Evolutionary conservation across 35 echinoderm and acorn worm genomes (phyloP).

Genomic region (Patiria miniata): DNA sequence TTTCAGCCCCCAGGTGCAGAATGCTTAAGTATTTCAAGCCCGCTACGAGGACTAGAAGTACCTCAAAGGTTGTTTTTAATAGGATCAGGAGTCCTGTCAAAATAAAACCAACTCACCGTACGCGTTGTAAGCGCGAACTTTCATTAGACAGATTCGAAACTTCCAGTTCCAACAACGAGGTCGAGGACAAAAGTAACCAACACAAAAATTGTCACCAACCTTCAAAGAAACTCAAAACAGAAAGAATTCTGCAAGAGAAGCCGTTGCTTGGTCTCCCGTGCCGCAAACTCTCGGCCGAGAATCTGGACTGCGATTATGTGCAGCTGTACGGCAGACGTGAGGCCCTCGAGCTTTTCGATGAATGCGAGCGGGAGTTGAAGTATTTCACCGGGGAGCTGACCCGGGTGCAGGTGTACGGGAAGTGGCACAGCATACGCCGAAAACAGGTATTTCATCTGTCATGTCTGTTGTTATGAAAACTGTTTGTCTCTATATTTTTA

Average conservation of each 20-base stretch:
- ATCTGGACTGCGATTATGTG: constrained; percentile 79
- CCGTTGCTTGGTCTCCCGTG: neutral
- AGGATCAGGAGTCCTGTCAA: too few species aligned
- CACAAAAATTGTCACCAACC: too few species aligned
- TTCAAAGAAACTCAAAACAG: too few species aligned
- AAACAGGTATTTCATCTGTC: constrained; percentile 57
- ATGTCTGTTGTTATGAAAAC: neutral
- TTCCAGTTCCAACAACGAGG: too few species aligned
- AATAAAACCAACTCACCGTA: too few species aligned
- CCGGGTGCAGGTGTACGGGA: constrained; percentile 72
- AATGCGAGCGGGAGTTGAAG: constrained; percentile 53
- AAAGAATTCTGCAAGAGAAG: neutral
- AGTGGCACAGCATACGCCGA: constrained; percentile 75
- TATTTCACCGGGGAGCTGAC: constrained; percentile 79
- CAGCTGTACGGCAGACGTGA: constrained; percentile 47
- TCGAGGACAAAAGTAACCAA: too few species aligned
- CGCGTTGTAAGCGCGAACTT: too few species aligned
- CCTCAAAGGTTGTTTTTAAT: too few species aligned
- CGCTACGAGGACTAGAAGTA: too few species aligned
- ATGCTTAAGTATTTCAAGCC: too few species aligned
- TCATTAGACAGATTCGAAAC: too few species aligned
- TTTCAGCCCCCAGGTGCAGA: too few species aligned
- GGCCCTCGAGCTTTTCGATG: constrained; percentile 57
- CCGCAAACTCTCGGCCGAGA: constrained; percentile 55
- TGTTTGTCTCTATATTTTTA: neutral